Evolutionary conservation across 2,113 vertebrate genomes (phyloP), one percentile per base, ranked within the genome.

Genomic region (Xiphophorus hellerii): DNA sequence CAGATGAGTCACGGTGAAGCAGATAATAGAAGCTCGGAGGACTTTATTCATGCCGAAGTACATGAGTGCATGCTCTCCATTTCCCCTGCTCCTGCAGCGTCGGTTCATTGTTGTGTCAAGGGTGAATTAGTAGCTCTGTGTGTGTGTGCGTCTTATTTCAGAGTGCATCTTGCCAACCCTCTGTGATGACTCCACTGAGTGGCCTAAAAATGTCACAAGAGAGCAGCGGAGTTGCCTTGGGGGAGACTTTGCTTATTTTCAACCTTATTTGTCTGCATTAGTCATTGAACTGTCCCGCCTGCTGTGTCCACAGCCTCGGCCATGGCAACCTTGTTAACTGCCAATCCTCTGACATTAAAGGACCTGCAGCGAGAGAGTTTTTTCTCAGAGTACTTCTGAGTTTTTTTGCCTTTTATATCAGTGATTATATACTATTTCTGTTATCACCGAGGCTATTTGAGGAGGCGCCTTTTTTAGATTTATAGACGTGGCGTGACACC

Each of bases 151-250:
- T 69, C 82, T 85, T 70, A 76, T 66, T 84, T 75, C 82, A 70
- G 62, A 71, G 67, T 67, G 54, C 69, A 87, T 88, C 78, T 77
- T 42, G 69, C 15, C 28, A 39, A 64, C 64, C 30, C 44, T 73
- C 22, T 6, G 79, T 84, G 83, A 85, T 42, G 83, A 82, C 71
- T 70, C 62, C 84, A 69, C 80, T 72, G 86, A 88, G 76, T 89
- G 90, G 81, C 87, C 88, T 82, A 20, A 78, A 90, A 87, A 80
- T 85, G 88, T 91, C 88, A 90, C 68, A 27, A 65, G 73, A 68
- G 81, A 77, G 75, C 77, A 65, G 73, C 65, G 22, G 29, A 25
- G 69, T 78, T 31, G 29, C 72, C 86, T 76, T 1, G 1, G 51
- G 74, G 82, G 86, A 82, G 67, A 27, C 86, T 73, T 69, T 70